phyloP scores from a whole-genome alignment of 2,888 invertebrate genomes.

The Stegana nigrithorax region DNA sequence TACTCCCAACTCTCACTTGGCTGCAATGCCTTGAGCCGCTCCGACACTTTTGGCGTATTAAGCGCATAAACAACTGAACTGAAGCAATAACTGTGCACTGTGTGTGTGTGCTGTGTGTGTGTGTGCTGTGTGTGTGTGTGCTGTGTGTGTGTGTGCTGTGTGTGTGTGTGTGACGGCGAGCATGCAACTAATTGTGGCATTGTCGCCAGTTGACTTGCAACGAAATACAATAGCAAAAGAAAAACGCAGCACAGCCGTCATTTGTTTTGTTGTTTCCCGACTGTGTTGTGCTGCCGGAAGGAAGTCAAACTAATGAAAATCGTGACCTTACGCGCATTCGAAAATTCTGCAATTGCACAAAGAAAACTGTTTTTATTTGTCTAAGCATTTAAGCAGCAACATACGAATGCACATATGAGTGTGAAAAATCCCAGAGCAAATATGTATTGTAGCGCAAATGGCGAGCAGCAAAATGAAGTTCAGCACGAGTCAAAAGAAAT shows the following conservation, averaged over 20 bases:
- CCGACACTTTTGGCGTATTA: background rate
- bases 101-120: too few species aligned
- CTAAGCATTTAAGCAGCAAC: conserved; percentile 16
- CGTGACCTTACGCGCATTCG: conserved; percentile 53
- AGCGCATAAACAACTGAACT: background rate
- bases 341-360: background rate
- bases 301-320: conserved; percentile 62
- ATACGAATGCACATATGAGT: background rate
- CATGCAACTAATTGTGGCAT: conserved; percentile 57
- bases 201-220: conserved; percentile 33
- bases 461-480: background rate
- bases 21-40: background rate
- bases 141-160: too few species aligned
- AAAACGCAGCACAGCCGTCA: background rate
- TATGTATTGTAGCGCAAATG: background rate
- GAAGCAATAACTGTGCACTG: too few species aligned
- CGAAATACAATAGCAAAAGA: conserved; percentile 16
- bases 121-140: too few species aligned
- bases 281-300: too few species aligned
- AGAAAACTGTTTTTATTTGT: background rate
- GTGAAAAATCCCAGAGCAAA: conserved; percentile 8
- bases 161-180: conserved; percentile 18
- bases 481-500: too few species aligned
- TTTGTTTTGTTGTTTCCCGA: too few species aligned
- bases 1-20: background rate